Conservation (phyloP, 2,888 invertebrate species). For the Thereva unica region DNA sequence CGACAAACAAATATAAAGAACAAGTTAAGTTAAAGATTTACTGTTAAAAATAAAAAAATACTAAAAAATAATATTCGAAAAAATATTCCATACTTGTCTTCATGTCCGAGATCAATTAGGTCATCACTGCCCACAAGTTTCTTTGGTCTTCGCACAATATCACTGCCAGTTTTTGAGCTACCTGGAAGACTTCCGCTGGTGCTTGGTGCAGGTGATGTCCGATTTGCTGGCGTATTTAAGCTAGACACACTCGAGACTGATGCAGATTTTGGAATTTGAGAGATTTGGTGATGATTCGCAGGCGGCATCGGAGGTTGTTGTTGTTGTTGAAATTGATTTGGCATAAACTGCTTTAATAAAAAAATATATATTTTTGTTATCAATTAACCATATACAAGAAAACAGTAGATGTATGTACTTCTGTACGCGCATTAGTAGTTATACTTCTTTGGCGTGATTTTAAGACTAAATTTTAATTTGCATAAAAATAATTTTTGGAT, state of each 20-base stretch:
- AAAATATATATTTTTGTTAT: not conserved
- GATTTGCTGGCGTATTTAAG: conserved; percentile 19
- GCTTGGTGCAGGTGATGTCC: conserved; percentile 5
- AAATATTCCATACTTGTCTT: conserved; percentile 52
- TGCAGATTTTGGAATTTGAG: conserved; percentile 44
- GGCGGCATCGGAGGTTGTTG: conserved; percentile 19
- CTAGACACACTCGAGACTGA: conserved; percentile 43
- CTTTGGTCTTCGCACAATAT: conserved; percentile 34
- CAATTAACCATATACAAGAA: not conserved
- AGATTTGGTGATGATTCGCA: conserved; percentile 28
- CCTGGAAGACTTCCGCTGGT: not conserved
- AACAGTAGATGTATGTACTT: too few relatives aligned
- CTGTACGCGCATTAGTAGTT: too few relatives aligned
- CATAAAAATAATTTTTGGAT: too few relatives aligned
- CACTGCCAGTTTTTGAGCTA: not conserved
- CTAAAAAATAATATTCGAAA: conserved; percentile 7
- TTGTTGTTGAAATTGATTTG: conserved; percentile 22
- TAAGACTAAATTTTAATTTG: too few relatives aligned
- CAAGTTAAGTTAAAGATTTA: not conserved
- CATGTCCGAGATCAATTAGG: conserved; percentile 54
- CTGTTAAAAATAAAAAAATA: conserved; percentile 6
- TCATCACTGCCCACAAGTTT: conserved; percentile 47
- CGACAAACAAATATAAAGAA: conserved; percentile 18
- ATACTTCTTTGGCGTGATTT: too few relatives aligned
- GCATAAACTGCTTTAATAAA: not conserved